These are phyloP conservation scores for Vesta saturnalis DNA, from an alignment of 2,888 invertebrate genomes.

Conservation along the genomic window DNA sequence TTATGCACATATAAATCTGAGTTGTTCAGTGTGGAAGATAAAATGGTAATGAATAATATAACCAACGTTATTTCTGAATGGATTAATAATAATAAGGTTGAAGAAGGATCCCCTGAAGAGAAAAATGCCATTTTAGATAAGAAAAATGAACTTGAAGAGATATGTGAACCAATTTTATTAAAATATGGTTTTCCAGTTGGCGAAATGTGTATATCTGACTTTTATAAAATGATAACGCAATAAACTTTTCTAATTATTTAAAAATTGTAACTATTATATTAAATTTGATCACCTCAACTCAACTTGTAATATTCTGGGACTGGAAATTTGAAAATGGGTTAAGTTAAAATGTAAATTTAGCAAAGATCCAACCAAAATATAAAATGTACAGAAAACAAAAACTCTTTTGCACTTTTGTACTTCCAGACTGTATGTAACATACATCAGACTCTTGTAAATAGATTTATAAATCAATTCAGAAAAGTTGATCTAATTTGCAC, in stretches of 20 bases:
- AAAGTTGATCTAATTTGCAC: too few relatives aligned
- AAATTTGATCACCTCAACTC: too few relatives aligned
- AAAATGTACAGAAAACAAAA: too few relatives aligned
- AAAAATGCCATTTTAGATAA: constrained; percentile 4
- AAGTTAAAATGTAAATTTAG: too few relatives aligned
- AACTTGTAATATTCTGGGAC: too few relatives aligned
- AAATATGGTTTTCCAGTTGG: constrained; percentile 15
- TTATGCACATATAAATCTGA: constrained; percentile 13
- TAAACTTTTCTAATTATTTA: neutral
- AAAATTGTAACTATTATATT: too few relatives aligned
- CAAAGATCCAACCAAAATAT: too few relatives aligned
- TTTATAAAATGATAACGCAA: constrained; percentile 14
- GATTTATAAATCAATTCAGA: too few relatives aligned
- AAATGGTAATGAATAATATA: neutral
- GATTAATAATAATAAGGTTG: constrained; percentile 13
- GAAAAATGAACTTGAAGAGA: constrained; percentile 8
- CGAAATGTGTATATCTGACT: constrained; percentile 17
- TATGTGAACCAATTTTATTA: constrained; percentile 20
- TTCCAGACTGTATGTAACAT: too few relatives aligned
- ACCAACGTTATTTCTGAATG: neutral
- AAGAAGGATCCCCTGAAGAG: constrained; percentile 11
- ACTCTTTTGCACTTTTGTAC: too few relatives aligned
- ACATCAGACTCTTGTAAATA: too few relatives aligned
- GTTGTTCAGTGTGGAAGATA: constrained; percentile 12
- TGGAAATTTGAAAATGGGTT: too few relatives aligned